phyloP scores from a whole-genome alignment of 2,113 vertebrate species.

The Cervus canadensis region DNA sequence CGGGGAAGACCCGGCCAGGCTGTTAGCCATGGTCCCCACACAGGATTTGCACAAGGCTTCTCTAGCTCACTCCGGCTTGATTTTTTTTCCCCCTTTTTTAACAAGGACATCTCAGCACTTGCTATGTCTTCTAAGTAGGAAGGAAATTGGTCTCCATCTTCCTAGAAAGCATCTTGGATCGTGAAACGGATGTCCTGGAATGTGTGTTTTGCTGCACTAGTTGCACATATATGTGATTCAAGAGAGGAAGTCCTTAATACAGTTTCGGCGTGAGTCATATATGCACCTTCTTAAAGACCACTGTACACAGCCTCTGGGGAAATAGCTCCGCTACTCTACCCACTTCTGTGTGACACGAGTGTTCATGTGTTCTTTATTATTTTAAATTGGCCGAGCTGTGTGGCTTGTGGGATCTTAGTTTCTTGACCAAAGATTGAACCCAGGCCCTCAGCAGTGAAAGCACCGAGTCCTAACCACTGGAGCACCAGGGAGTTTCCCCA shows the following conservation, averaged over 20 bases:
- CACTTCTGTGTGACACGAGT: neutral
- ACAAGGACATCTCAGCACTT: neutral
- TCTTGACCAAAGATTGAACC: neutral
- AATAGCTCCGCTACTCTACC: neutral
- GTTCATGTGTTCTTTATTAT: neutral
- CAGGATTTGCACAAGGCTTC: neutral
- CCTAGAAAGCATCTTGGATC: neutral
- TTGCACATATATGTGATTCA: neutral
- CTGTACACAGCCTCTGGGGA: neutral
- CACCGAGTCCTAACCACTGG: neutral
- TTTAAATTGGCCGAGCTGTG: neutral
- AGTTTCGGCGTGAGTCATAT: neutral
- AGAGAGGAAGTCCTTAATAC: neutral
- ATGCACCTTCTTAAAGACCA: neutral
- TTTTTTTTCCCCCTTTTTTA: neutral
- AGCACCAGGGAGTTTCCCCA: neutral
- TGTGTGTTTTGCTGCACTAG: neutral
- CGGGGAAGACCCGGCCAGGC: fast-evolving
- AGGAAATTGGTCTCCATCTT: neutral
- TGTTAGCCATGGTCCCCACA: neutral
- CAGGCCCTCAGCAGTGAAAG: neutral
- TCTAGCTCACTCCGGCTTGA: neutral
- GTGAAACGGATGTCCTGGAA: neutral
- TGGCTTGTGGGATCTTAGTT: neutral
- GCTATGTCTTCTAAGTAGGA: neutral